Conservation (phyloP, 2,797 vertebrate species). For the Sebastes itinus region DNA sequence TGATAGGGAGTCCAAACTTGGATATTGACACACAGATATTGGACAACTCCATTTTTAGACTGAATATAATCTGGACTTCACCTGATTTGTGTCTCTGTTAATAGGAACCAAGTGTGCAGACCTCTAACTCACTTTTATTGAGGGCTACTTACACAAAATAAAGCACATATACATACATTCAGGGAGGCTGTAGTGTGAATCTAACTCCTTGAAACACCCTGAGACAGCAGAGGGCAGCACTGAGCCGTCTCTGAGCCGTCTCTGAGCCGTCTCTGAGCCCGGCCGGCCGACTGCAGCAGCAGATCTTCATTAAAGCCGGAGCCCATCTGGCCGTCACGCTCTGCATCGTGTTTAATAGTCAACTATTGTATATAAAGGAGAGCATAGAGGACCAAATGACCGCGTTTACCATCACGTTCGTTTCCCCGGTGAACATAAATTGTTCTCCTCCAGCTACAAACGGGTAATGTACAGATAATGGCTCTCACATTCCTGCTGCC, state of each 20-base stretch:
- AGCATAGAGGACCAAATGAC: background rate
- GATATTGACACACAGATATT: too few species aligned
- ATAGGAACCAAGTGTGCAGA: background rate
- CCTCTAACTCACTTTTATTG: background rate
- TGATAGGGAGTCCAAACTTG: too few species aligned
- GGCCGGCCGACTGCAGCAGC: too few species aligned
- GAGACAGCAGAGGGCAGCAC: conserved; percentile 53
- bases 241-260: background rate
- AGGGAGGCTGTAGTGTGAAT: too few species aligned
- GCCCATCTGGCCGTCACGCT: background rate
- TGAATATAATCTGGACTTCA: too few species aligned
- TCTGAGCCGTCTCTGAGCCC: background rate
- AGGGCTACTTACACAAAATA: background rate
- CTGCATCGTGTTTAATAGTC: background rate
- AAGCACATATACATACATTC: background rate
- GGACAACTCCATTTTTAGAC: too few species aligned
- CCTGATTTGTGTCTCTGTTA: too few species aligned
- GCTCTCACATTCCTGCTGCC: too few species aligned
- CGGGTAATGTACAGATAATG: background rate
- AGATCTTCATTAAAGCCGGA: background rate
- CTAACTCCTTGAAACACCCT: too few species aligned
- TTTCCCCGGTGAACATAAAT: background rate
- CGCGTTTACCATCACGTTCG: background rate
- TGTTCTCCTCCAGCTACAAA: background rate
- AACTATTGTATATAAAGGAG: too few species aligned